Conservation (phyloP, 2,888 invertebrate species). For the Lycophotia porphyrea region DNA sequence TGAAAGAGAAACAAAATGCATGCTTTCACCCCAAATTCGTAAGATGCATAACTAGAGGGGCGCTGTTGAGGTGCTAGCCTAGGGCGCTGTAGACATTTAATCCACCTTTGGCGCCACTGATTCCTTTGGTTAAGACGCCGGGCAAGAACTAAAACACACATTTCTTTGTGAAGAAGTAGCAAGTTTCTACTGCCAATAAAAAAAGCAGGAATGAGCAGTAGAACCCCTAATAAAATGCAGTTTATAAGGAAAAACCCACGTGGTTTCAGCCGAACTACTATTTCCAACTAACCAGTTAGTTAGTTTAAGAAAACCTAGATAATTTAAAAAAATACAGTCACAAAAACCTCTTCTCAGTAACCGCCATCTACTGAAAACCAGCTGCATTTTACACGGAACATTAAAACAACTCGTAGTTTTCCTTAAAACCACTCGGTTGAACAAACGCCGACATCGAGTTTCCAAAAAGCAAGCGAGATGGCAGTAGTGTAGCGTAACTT, state of each 20-base stretch:
- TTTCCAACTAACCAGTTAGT: background rate
- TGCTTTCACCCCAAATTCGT: too few relatives aligned
- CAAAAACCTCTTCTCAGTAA: background rate
- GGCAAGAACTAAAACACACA: background rate
- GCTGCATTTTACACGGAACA: background rate
- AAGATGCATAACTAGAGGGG: too few relatives aligned
- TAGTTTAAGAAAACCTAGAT: too few relatives aligned
- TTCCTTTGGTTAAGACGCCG: background rate
- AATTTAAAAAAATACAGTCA: background rate
- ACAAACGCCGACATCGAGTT: background rate
- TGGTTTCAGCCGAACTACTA: background rate
- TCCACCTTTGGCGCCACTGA: too few relatives aligned
- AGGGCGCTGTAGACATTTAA: too few relatives aligned
- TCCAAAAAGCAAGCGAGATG: slow-evolving; percentile 26
- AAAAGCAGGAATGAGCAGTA: background rate
- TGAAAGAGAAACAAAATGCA: too few relatives aligned
- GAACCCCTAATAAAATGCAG: background rate
- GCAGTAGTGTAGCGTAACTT: slow-evolving; percentile 7
- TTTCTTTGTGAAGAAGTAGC: background rate
- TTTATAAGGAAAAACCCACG: background rate
- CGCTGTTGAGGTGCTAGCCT: too few relatives aligned
- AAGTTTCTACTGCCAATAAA: background rate
- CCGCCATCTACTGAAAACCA: slow-evolving; percentile 9
- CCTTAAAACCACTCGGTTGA: background rate
- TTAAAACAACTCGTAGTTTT: background rate